Evolutionary conservation across 2,113 vertebrate species (phyloP), one percentile per base, ranked within the genome.

Genomic region (Gobio gobio): DNA sequence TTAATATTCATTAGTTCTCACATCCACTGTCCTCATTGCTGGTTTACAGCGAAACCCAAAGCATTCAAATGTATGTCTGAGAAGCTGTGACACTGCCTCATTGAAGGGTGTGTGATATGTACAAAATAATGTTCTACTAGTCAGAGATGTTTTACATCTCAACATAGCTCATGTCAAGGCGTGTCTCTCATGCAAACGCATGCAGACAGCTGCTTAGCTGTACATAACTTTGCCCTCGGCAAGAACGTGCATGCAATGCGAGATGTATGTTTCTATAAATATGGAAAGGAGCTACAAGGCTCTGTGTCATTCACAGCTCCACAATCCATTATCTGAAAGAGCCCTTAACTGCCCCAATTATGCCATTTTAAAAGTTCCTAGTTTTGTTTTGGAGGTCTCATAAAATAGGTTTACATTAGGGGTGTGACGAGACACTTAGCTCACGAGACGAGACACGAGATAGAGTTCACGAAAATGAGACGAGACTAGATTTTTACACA

Each of bases 221-320:
- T 63, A 59, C 63, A 76, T 74, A 82, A 83, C 63, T 86, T 74
- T 49, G 82, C 86, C 78, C n/a, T 45, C 47, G 61, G 87, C 86
- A 64, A 79, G 43, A 86, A 51, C 72, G 77, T 47, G 78, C 45
- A 78, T n/a, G 51, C 74, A 85, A 81, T 82, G 22, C 6, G 29
- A 64, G 78, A 76, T 36, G 24, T 84, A 81, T 54, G 22, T 64
- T 84, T 72, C 54, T 83, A 61, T 85, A 85, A 87, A 83, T 87
- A 89, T 88, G 86, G 56, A 70, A 68, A 78, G 36, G 58, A 51
- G 4, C 33, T 54, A 45, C 82, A 56, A 82, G 78, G 68, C 77
- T 72, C 72, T 18, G 24, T 78, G 70, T 68, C 13, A 29, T 56
- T 58, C 1, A 26, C 2, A 20, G 58, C 33, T 80, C 74, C 45